Base-by-base conservation (phyloP, 1,140 invertebrate genomes). In the Ganaspis sp. region DNA sequence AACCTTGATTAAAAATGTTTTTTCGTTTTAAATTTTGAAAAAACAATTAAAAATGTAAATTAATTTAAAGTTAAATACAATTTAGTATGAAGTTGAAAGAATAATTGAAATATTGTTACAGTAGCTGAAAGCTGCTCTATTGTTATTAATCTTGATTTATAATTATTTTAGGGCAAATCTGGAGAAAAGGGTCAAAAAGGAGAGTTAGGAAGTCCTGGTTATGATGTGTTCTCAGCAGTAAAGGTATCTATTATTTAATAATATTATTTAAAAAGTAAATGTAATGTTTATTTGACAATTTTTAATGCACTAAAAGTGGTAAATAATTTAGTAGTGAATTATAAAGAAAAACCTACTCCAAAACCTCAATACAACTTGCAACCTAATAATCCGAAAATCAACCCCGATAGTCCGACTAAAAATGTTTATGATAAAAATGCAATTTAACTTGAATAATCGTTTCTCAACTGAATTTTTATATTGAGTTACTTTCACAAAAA, bases 161-260 rank as follows among this genome's bases (percentile, higher is more conserved):
- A 74, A 72, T 77, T n/a, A 79, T 79, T 1, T 92, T 98, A 95
- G 97, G 97, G 54, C 93, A 93, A 86, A 93, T 17, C 94, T 54
- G 97, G 98, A 5, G 96, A 97, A 73, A 97, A 96, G 87, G 97
- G 98, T 64, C 94, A 94, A 83, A 97, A 97, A 90, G 96, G 96
- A 42, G 96, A 97, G 84, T 92, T 94, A 69, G 96, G 96, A 77
- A 96, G 94, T 88, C 95, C 96, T 38, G 96, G 96, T 49, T 97
- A 97, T 85, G 96, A 98, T 88, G 95, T 97, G 34, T 96, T 97
- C 90, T 95, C 96, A 76, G 96, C 96, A 78, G 96, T 97, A 82
- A 98, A 97, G 95, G 96, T 97, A 94, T 86, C 89, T 91, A 90
- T 75, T 77, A 83, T 1, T 38, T 38, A 0, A 70, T 15, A 73